Evolutionary conservation across 2,888 invertebrate species (phyloP).

Genomic region (Poecilus cupreus): DNA sequence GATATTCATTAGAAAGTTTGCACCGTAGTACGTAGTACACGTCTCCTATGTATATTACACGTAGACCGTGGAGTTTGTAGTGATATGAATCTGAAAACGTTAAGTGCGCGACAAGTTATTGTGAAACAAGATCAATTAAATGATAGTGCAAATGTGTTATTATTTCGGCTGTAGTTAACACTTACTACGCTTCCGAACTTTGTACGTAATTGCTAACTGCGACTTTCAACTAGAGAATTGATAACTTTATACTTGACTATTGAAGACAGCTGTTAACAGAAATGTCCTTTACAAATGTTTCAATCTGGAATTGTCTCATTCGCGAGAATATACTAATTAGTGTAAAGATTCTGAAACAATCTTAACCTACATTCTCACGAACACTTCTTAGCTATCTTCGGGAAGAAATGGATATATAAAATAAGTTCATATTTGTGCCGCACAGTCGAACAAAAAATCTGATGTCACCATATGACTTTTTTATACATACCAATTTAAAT

Average conservation of each 20-base stretch:
- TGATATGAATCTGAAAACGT: not conserved
- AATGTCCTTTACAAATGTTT: too few relatives aligned
- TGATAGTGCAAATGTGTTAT: conserved; percentile 22
- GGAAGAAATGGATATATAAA: too few relatives aligned
- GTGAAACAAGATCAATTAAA: conserved; percentile 30
- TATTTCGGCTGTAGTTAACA: not conserved
- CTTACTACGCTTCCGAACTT: not conserved
- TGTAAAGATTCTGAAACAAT: too few relatives aligned
- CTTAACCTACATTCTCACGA: too few relatives aligned
- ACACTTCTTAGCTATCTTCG: too few relatives aligned
- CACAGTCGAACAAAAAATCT: too few relatives aligned
- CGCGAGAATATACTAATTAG: too few relatives aligned
- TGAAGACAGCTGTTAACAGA: too few relatives aligned
- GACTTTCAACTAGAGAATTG: not conserved
- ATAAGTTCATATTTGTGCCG: too few relatives aligned
- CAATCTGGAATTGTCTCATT: too few relatives aligned
- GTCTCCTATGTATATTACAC: not conserved
- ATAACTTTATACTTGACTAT: not conserved
- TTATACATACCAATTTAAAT: too few relatives aligned
- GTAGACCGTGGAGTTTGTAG: not conserved
- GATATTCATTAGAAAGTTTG: conserved; percentile 1
- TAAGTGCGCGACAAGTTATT: not conserved
- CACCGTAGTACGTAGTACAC: not conserved
- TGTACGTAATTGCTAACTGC: not conserved
- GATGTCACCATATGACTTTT: too few relatives aligned